phyloP scores from a whole-genome alignment of 2,888 invertebrate genomes.

The Ptilodon capucinus region DNA sequence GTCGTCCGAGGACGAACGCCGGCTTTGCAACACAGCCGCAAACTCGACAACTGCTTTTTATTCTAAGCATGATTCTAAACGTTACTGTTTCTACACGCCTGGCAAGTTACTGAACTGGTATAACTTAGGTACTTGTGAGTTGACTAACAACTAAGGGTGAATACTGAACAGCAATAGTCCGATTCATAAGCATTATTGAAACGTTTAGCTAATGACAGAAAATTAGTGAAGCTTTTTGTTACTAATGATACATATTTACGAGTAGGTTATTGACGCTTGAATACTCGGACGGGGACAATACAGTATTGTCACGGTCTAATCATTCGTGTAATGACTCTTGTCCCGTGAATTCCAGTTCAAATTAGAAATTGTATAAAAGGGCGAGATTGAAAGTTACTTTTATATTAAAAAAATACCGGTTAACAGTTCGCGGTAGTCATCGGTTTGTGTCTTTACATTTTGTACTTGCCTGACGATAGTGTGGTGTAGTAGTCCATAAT shows the following conservation, averaged over 20 bases:
- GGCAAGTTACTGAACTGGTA: not conserved
- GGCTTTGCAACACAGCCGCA: constrained; percentile 14
- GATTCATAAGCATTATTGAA: constrained; percentile 2
- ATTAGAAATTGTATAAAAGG: not conserved
- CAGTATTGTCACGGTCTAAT: constrained; percentile 53
- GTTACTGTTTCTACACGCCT: constrained; percentile 18
- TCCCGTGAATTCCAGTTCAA: not conserved
- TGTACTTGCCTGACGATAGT: too few relatives aligned
- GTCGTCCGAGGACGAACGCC: constrained; percentile 22
- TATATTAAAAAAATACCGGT: too few relatives aligned
- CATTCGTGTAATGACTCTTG: constrained; percentile 57
- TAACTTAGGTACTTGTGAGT: not conserved
- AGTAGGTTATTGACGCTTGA: constrained; percentile 35
- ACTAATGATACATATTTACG: constrained; percentile 13
- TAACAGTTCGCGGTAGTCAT: too few relatives aligned
- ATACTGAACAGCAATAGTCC: constrained; percentile 1
- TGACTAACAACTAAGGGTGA: not conserved
- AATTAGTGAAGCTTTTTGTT: constrained; percentile 13
- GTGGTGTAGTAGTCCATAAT: too few relatives aligned
- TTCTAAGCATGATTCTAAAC: constrained; percentile 27
- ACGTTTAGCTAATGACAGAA: not conserved
- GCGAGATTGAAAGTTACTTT: constrained; percentile 1
- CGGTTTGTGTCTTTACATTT: too few relatives aligned
- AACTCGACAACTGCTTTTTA: constrained; percentile 34
- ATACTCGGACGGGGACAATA: constrained; percentile 37